Evolutionary conservation across 2,888 invertebrate genomes (phyloP), one percentile per base, ranked within the genome.

Genomic region (Margaritifera margaritifera): DNA sequence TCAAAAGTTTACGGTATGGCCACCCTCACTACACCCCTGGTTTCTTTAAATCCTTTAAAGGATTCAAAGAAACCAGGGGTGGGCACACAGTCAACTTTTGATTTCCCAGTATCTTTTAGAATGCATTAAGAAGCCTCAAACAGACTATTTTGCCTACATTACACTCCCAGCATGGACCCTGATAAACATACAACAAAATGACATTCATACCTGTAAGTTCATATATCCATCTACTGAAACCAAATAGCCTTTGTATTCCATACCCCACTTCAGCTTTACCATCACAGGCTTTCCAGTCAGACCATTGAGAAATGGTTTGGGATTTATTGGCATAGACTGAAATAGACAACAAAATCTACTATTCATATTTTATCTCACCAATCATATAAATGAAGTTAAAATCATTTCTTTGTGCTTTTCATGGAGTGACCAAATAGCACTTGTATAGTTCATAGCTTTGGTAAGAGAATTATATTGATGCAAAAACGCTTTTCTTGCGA

Each of bases 191-290:
- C 2, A 24, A 15, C 18, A 58, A 63, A 63, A 19, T 24, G 58
- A 63, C 5, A 20, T 63, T 63, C 62, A 78, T 84, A 92, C 91
- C 90, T 92, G 98, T 80, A 99, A 91, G 90, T 99, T 99, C 99
- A 99, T 99, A 89, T 99, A 99, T 11, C 97, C 96, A 91, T 99
- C 99, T 1, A 98, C 97, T 5, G 99, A 98, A 0, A 99, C 99
- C 53, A 99, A 92, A 83, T 96, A 95, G 20, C 99, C 99, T 93
- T 98, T 98, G 91, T 99, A 99, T 91, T 99, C 99, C 90, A 99
- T 99, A 51, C 99, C 99, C 99, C 99, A 99, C 90, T 99, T 99
- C 74, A 99, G 92, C 91, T 99, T 99, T 3, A 99, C 98, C 90
- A 98, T 93, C 56, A 99, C 98, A 57, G 97, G 94, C 91, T 99